Evolutionary conservation across 2,113 vertebrate genomes (phyloP), one percentile per base, ranked within the genome.

Genomic region (Acrocephalus arundinaceus): DNA sequence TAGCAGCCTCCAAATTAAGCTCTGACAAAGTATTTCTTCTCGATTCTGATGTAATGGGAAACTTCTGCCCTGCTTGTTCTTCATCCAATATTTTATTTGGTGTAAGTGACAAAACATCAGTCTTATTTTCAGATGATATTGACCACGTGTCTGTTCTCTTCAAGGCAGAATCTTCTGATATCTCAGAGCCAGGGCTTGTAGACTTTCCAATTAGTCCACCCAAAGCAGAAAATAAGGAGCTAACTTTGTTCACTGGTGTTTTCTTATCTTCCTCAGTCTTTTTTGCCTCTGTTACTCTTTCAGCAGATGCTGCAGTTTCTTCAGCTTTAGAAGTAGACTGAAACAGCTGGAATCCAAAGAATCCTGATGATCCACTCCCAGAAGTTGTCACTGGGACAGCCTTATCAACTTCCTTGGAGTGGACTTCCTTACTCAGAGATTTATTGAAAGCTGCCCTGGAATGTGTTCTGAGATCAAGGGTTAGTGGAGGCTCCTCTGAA

Each of bases 221-320:
- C 97, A 99, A 98, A 84, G 98, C 97, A 63, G 99, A 99, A 95
- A 99, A 98, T 22, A 98, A 92, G 11, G 98, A 98, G 43, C 98
- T 97, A 46, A 98, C 97, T 89, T 98, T 98, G 80, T 97, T 98
- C 58, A 97, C 74, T 55, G 98, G 94, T 49, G 96, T 96, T 90
- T 97, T 98, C 70, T 97, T 97, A 67, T 98, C 97, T 93, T 98
- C 97, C 89, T 96, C 97, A 73, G 97, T 96, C 66, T 97, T 97
- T 89, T 97, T 97, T 63, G 97, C 90, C 94, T 98, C 97, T 58
- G 97, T 92, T 93, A 96, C 97, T 79, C 95, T 98, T 74, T 99
- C 97, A 97, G 94, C 96, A 77, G 98, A 82, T 74, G 96, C 85
- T 75, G 91, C 94, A 57, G 97, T 96, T 67, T 95, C 89, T 85